Conservation (phyloP, 1,140 invertebrate genomes). For the Paraescarpia echinospica region DNA sequence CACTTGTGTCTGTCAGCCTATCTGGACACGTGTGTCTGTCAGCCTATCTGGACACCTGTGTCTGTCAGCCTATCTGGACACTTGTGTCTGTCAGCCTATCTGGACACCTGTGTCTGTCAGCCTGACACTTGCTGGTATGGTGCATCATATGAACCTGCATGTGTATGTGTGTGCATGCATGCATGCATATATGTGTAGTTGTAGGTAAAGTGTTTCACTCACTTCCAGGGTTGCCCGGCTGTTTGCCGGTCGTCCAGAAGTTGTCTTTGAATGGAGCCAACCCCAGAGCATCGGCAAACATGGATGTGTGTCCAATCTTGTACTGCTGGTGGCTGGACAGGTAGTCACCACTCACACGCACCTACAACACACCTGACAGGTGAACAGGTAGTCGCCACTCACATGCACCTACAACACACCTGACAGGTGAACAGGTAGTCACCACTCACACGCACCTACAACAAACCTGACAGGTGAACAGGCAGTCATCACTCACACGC, state of each 20-base stretch:
- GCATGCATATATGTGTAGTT: neutral
- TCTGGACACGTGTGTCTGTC: neutral
- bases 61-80: no score
- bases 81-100: no score
- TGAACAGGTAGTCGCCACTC: conserved; percentile 37
- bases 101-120: no score
- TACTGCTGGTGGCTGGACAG: conserved; percentile 40
- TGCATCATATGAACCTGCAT: neutral
- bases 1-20: neutral
- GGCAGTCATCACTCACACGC: conserved; percentile 19
- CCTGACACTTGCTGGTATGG: no score
- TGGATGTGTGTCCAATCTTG: conserved; percentile 47
- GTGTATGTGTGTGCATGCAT: neutral
- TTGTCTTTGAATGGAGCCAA: conserved; percentile 52
- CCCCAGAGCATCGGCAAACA: conserved; percentile 46
- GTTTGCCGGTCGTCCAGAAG: conserved; percentile 46
- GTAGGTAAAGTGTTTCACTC: neutral
- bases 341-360: conserved; percentile 44
- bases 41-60: no score
- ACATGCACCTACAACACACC: conserved; percentile 12
- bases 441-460: conserved; percentile 38
- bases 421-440: conserved; percentile 40
- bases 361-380: conserved; percentile 43
- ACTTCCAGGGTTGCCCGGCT: conserved; percentile 42
- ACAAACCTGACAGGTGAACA: conserved; percentile 39